A percentile compares a stretch with the other conserved stretches of the same genome.
Conservation (phyloP, 1,140 invertebrate species). For the Drosophila ananassae region DNA sequence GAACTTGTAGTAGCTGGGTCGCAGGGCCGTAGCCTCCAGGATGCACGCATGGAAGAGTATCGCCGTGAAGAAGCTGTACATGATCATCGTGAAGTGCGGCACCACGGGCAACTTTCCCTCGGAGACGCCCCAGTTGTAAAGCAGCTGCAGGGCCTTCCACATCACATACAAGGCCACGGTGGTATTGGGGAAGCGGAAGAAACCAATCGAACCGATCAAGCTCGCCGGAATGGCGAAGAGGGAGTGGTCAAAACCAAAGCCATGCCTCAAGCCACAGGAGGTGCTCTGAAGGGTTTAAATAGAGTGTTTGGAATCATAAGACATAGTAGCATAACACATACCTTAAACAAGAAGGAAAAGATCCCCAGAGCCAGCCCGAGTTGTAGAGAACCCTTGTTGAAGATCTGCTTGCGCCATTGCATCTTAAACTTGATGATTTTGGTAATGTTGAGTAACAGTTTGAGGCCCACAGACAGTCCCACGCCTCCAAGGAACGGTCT, state of each 20-base stretch:
- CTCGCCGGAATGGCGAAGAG: constrained; percentile 87
- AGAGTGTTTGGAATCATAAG: neutral
- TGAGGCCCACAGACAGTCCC: constrained; percentile 86
- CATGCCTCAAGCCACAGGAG: constrained; percentile 86
- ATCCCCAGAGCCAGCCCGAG: constrained; percentile 87
- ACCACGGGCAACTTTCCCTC: constrained; percentile 86
- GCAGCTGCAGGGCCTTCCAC: constrained; percentile 88
- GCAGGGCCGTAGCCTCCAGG: constrained; percentile 90
- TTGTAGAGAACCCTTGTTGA: constrained; percentile 86
- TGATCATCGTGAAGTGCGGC: constrained; percentile 87
- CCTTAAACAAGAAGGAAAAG: constrained; percentile 87
- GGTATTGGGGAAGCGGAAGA: constrained; percentile 87
- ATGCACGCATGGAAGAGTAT: constrained; percentile 91
- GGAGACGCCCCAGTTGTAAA: constrained; percentile 86
- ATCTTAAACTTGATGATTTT: constrained; percentile 85
- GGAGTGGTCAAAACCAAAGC: constrained; percentile 85
- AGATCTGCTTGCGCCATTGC: constrained; percentile 84
- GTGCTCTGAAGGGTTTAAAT: constrained; percentile 72
- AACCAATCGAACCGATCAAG: constrained; percentile 86
- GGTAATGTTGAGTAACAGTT: constrained; percentile 82
- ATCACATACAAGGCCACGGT: constrained; percentile 88
- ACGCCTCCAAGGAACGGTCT: constrained; percentile 87
- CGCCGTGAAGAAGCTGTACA: constrained; percentile 91
- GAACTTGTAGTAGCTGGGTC: constrained; percentile 94
- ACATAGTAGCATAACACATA: constrained; percentile 56